Conservation (phyloP, 2,797 vertebrate species). For the Galagoides demidoff region DNA sequence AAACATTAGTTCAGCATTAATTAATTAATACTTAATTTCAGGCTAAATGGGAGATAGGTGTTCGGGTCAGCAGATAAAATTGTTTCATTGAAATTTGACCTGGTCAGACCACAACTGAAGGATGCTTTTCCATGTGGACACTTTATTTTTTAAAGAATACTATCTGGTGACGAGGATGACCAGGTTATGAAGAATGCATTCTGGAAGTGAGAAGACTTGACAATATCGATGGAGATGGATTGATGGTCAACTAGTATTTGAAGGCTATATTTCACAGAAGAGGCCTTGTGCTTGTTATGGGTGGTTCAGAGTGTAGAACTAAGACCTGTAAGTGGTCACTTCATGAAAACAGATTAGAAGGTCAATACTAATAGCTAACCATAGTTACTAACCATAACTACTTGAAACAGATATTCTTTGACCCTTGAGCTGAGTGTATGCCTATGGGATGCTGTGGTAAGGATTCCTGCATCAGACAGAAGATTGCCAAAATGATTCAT, state of each 20-base stretch:
- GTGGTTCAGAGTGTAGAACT: neutral
- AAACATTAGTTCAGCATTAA: neutral
- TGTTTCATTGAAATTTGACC: neutral
- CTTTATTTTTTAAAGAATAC: neutral
- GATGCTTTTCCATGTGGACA: conserved; percentile 5
- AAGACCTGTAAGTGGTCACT: neutral
- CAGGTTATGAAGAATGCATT: neutral
- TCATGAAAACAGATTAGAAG: neutral
- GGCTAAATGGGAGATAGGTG: neutral
- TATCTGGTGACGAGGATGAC: neutral
- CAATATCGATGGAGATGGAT: neutral
- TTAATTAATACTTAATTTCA: neutral
- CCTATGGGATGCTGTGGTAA: conserved; percentile 29
- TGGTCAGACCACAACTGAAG: neutral
- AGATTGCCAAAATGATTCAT: conserved; percentile 58
- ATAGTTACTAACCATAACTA: neutral
- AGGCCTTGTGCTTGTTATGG: neutral
- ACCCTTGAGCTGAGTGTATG: neutral
- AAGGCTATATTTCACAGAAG: neutral
- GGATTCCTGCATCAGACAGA: conserved; percentile 6
- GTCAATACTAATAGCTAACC: neutral
- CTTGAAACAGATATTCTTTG: neutral
- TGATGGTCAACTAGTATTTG: neutral
- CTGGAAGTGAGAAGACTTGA: neutral
- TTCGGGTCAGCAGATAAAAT: neutral